These are phyloP conservation scores for Peromyscus eremicus DNA, from an alignment of 2,797 vertebrate species.

Conservation along the genomic window DNA sequence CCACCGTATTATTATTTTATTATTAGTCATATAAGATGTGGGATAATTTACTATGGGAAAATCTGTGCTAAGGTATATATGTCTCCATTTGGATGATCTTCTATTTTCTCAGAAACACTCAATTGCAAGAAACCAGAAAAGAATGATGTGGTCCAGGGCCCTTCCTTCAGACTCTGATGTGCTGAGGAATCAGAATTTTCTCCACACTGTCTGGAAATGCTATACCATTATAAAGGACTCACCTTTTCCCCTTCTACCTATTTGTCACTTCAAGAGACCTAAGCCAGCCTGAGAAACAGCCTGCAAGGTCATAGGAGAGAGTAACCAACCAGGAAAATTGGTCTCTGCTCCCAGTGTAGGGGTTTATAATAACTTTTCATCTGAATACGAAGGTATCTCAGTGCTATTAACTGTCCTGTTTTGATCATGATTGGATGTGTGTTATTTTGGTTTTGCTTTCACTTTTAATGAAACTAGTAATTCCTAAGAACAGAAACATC, in stretches of 20 bases:
- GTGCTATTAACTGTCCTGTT: not conserved
- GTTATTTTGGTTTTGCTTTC: not conserved
- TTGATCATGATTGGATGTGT: not conserved
- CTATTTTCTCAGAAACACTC: not conserved
- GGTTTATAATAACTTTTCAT: constrained; percentile 13
- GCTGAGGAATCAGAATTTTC: not conserved
- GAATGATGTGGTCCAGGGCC: rapidly evolving
- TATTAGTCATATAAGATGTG: not conserved
- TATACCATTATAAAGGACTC: not conserved
- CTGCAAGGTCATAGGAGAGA: not conserved
- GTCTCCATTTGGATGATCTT: not conserved
- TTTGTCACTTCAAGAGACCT: not conserved
- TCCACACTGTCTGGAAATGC: not conserved
- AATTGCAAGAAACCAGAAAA: not conserved
- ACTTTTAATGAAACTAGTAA: not conserved
- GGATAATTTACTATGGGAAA: not conserved
- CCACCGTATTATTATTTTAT: not conserved
- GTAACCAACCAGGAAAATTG: not conserved
- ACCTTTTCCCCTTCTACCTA: not conserved
- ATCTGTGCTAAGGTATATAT: not conserved
- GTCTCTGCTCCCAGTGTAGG: not conserved
- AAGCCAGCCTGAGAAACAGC: too few species aligned
- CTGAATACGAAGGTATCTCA: not conserved
- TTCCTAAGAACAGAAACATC: constrained; percentile 37
- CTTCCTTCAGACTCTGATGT: not conserved